These are phyloP conservation scores for Silurus meridionalis DNA, from an alignment of 2,113 vertebrate species.

Conservation along the genomic window DNA sequence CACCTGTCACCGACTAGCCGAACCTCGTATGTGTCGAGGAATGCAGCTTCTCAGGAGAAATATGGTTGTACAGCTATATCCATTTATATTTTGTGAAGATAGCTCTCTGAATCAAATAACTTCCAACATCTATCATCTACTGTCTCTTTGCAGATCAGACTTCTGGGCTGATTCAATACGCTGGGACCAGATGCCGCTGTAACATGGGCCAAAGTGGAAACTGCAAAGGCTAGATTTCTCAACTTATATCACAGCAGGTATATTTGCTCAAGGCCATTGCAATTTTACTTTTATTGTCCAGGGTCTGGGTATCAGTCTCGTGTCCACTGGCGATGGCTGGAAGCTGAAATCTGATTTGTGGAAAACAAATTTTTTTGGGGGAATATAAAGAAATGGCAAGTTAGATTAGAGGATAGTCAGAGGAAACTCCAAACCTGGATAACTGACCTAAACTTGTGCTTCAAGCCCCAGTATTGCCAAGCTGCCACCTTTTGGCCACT, in stretches of 20 bases:
- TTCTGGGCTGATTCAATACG: conserved; percentile 63
- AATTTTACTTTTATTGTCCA: conserved; percentile 7
- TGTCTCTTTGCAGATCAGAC: conserved; percentile 62
- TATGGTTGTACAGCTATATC: conserved; percentile 65
- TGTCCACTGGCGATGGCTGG: neutral
- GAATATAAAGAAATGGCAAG: neutral
- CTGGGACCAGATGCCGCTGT: conserved; percentile 62
- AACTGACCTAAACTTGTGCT: too few species aligned
- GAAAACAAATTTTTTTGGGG: too few species aligned
- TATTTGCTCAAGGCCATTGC: conserved; percentile 5
- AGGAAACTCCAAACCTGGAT: neutral
- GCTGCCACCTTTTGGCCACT: too few species aligned
- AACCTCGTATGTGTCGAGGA: conserved; percentile 53
- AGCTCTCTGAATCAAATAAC: conserved; percentile 72
- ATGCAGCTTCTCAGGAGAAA: conserved; percentile 62
- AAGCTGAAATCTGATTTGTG: neutral
- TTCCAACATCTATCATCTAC: conserved; percentile 66
- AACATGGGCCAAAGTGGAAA: conserved; percentile 57
- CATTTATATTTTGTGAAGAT: conserved; percentile 73
- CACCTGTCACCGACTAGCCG: conserved; percentile 40
- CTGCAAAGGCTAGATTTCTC: conserved; percentile 55
- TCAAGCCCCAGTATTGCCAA: too few species aligned
- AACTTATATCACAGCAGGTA: conserved; percentile 17
- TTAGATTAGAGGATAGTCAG: neutral
- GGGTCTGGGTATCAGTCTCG: neutral